Evolutionary conservation across 2,888 invertebrate species (phyloP).

Genomic region (Euzetes globulus): DNA sequence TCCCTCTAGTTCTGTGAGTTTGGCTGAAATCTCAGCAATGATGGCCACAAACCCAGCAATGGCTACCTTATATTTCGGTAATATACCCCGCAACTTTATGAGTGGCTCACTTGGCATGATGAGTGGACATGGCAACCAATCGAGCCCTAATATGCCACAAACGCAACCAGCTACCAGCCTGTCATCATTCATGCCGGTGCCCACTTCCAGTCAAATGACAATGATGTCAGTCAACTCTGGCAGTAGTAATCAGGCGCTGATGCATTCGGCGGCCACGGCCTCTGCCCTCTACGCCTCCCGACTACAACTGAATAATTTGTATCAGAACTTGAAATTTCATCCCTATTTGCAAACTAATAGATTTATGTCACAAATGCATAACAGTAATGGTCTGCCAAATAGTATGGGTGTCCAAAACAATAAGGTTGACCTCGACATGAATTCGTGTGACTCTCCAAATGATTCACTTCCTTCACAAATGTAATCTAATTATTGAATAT

Average conservation of each 20-base stretch:
- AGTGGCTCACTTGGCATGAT: background rate
- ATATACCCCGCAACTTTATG: conserved; percentile 29
- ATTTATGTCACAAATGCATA: conserved; percentile 3
- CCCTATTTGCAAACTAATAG: background rate
- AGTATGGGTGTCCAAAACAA: background rate
- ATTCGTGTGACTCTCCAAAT: background rate
- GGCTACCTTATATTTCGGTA: conserved; percentile 34
- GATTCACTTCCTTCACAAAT: background rate
- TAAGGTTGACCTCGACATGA: background rate
- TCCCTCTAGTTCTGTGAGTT: conserved; percentile 27
- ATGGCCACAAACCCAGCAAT: conserved; percentile 38
- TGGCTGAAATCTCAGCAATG: conserved; percentile 39
- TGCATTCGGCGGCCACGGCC: conserved; percentile 19
- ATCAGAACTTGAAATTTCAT: conserved; percentile 20
- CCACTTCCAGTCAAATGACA: background rate
- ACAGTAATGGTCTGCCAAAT: background rate
- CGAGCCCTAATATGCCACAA: background rate
- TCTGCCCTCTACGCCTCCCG: conserved; percentile 34
- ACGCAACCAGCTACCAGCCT: background rate
- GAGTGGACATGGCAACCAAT: conserved; percentile 18
- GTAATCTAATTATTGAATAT: background rate
- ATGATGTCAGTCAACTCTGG: background rate
- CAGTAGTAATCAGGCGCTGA: background rate
- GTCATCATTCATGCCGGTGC: background rate
- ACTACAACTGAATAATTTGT: conserved; percentile 31